Evolutionary conservation across 2,113 vertebrate species (phyloP).

Genomic region (Otolemur garnettii): DNA sequence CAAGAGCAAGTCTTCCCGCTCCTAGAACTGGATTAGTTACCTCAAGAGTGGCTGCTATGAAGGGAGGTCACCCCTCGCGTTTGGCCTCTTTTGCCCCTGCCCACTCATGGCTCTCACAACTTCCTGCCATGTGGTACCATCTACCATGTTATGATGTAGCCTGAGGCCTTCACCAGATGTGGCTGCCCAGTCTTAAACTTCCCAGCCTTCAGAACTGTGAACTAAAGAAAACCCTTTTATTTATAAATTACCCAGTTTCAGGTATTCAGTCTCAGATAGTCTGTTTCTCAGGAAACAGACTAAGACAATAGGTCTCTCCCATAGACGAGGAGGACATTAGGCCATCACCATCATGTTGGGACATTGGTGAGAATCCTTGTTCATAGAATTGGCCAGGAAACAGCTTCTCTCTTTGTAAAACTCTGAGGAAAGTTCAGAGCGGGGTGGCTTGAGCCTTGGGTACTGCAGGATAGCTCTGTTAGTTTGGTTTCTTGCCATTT

Average conservation of each 20-base stretch:
- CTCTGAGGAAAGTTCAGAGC: background rate
- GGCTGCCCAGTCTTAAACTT: background rate
- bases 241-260: background rate
- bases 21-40: background rate
- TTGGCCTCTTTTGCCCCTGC: background rate
- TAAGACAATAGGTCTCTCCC: background rate
- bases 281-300: background rate
- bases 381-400: background rate
- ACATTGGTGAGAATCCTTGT: background rate
- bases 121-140: background rate
- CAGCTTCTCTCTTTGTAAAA: too few species aligned
- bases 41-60: background rate
- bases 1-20: background rate
- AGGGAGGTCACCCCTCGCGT: background rate
- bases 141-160: background rate
- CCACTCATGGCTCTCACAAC: background rate
- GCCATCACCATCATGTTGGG: rapidly evolving
- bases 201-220: background rate
- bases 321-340: background rate
- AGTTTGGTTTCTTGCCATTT: background rate
- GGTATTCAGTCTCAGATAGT: background rate
- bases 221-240: background rate
- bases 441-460: background rate
- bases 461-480: background rate
- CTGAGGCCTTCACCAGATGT: background rate